A percentile compares a stretch with the other conserved stretches of the same genome.
Conservation (phyloP, 1,140 invertebrate genomes). For the Helicorthomorpha holstii region DNA sequence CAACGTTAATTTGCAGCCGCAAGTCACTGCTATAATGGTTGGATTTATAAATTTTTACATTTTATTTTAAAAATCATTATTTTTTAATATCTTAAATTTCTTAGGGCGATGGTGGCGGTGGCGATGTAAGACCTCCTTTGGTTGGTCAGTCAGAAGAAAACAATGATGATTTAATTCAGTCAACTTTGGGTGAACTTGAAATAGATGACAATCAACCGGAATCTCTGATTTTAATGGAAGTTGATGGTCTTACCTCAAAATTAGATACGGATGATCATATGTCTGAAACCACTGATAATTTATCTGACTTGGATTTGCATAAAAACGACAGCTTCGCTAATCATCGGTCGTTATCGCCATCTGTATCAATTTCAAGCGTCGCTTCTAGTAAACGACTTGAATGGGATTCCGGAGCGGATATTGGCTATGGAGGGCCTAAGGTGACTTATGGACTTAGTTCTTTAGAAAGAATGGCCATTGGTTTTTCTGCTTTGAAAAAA, state of each 20-base stretch:
- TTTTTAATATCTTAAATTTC: no score
- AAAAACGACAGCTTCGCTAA: neutral
- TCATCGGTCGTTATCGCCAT: conserved; percentile 6
- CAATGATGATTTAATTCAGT: neutral
- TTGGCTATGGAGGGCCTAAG: conserved; percentile 36
- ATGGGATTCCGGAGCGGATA: conserved; percentile 58
- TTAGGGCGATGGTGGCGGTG: no score
- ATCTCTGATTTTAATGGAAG: neutral
- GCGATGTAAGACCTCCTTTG: neutral
- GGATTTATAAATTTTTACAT: no score
- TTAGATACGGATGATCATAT: neutral
- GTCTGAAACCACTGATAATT: neutral
- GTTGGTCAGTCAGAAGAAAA: neutral
- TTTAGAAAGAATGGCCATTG: conserved; percentile 10
- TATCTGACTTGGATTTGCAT: neutral
- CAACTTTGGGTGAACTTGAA: neutral
- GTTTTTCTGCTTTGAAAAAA: conserved; percentile 16
- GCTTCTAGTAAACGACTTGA: conserved; percentile 45
- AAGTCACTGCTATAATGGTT: no score
- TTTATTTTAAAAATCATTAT: no score
- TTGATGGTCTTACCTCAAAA: neutral
- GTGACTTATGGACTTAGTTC: conserved; percentile 8
- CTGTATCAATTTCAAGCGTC: conserved; percentile 37
- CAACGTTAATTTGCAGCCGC: no score
- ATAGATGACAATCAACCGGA: neutral